phyloP scores from a whole-genome alignment of 2,113 vertebrate genomes.

The Sakesphorus luctuosus region DNA sequence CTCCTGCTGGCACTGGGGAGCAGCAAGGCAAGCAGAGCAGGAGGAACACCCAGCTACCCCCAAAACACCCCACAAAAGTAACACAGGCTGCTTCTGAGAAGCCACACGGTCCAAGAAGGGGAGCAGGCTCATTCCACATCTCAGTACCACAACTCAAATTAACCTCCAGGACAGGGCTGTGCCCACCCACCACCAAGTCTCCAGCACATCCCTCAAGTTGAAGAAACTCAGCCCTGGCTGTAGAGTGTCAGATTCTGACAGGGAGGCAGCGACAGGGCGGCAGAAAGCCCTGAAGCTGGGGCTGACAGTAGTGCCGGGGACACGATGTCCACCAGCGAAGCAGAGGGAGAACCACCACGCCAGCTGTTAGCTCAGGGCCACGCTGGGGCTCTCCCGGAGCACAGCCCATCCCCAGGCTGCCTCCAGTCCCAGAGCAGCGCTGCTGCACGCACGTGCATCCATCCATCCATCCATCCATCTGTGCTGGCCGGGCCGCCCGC shows the following conservation, averaged over 20 bases:
- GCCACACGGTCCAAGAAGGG: not conserved
- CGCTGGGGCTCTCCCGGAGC: not conserved
- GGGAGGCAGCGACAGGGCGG: not conserved
- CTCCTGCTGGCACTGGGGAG: not conserved
- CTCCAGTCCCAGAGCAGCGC: not conserved
- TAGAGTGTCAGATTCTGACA: not conserved
- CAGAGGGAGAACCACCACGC: not conserved
- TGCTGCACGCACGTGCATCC: not conserved
- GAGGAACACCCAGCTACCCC: not conserved
- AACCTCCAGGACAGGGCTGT: no score
- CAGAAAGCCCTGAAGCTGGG: not conserved
- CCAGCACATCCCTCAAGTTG: fast-evolving
- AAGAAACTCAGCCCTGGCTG: not conserved
- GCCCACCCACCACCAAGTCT: not conserved
- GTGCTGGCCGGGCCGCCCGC: not conserved
- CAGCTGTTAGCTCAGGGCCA: not conserved
- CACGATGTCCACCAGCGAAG: not conserved
- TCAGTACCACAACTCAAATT: not conserved
- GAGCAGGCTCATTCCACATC: not conserved
- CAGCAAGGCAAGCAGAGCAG: not conserved
- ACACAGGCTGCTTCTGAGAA: not conserved
- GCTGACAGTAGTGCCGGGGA: not conserved
- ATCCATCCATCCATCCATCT: not conserved
- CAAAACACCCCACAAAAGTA: not conserved
- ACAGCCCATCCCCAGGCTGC: not conserved